Evolutionary conservation across 2,797 vertebrate species (phyloP), one percentile per base, ranked within the genome.

Genomic region (Brachymystax lenok): DNA sequence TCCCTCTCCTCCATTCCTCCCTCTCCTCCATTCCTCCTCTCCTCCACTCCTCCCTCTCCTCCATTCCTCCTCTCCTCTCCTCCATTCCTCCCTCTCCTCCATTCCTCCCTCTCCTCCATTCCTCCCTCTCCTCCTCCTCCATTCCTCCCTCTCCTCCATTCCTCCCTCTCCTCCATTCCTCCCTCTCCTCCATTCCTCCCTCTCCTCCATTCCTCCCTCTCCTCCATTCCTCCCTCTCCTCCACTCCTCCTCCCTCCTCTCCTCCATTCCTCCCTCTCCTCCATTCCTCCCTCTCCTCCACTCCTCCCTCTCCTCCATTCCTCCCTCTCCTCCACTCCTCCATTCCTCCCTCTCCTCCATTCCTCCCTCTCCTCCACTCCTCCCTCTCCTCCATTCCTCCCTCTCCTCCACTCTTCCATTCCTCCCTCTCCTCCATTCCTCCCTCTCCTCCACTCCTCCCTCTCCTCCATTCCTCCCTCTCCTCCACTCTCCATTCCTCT

Each of bases 61-160:
- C 81, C 78, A 74, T 30, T 19, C 61, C 69, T 4, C 56, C 33
- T n/a, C n/a, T n/a, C n/a, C 73, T 76, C 68, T 1, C 0, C 2
- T 0, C 59, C 8, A 19, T 13, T 33, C 40, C 50, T 76, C 56
- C 82, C 82, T 83, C 84, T 77, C 84, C 77, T 7, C 35, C 16
- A 7, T 8, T 24, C n/a, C 8, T 8, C 69, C 14, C 84, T 87
- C 83, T 79, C 80, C 75, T 51, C 14, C 78, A 81, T 71, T 75
- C 12, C 79, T 85, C 83, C 73, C 61, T 66, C 30, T 24, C 77
- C 63, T 52, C 13, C n/a, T 78, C 77, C 81, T 77, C 77, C 84
- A 83, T 84, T 79, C 69, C 67, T 79, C 77, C 80, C 76, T 73
- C 4, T 73, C 76, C 78, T 84, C 77, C 84, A 82, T 84, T 88